These are phyloP conservation scores for Ctenopoma multispine DNA, from an alignment of 2,797 vertebrate genomes.

Conservation along the genomic window DNA sequence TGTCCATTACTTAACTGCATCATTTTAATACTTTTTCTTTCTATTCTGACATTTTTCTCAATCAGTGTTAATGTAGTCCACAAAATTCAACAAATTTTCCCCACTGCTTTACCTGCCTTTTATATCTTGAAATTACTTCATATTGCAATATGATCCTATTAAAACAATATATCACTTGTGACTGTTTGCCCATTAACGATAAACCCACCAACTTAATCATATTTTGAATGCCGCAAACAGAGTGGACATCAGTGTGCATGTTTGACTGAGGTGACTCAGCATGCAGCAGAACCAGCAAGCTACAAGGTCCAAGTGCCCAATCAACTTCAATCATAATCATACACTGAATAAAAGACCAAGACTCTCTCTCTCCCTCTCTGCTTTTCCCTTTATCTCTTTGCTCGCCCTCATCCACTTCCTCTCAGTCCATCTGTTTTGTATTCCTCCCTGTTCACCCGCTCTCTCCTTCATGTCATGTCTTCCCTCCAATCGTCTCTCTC, in stretches of 20 bases:
- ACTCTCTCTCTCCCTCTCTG: neutral
- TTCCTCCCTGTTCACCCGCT: slow-evolving; percentile 20
- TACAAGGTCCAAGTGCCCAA: slow-evolving; percentile 45
- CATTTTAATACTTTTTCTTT: neutral
- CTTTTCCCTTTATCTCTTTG: slow-evolving; percentile 14
- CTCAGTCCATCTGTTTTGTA: slow-evolving; percentile 54
- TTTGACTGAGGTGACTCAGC: slow-evolving; percentile 54
- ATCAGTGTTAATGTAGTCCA: neutral
- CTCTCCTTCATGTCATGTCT: slow-evolving; percentile 27
- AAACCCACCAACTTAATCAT: neutral
- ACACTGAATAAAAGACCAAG: slow-evolving; percentile 24
- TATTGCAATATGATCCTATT: neutral
- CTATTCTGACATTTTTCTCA: neutral
- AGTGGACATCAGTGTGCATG: slow-evolving; percentile 5
- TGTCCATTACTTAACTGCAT: neutral
- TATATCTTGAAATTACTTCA: neutral
- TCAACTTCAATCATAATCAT: slow-evolving; percentile 52
- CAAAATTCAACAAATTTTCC: neutral
- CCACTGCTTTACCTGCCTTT: neutral
- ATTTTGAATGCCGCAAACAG: neutral
- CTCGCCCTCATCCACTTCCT: slow-evolving; percentile 13
- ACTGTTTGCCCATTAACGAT: no score
- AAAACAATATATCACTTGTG: no score
- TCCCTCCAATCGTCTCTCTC: slow-evolving; percentile 38
- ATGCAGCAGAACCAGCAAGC: slow-evolving; percentile 33